phyloP scores from a whole-genome alignment of 2,113 vertebrate species.

The Globicephala melas region DNA sequence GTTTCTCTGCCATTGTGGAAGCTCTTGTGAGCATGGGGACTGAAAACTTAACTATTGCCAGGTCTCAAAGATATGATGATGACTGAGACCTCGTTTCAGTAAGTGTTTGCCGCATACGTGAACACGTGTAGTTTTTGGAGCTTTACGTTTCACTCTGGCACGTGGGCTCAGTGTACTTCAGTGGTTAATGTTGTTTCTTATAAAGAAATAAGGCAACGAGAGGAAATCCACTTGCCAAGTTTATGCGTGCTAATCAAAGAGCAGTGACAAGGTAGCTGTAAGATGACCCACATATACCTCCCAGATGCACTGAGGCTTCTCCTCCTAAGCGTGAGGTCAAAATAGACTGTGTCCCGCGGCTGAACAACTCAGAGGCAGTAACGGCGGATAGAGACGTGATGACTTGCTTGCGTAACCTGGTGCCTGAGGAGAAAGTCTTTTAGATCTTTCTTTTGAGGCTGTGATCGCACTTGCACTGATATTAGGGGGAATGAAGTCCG shows the following conservation, averaged over 20 bases:
- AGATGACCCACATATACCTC: neutral
- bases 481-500: neutral
- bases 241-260: neutral
- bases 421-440: neutral
- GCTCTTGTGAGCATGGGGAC: neutral
- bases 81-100: rapidly evolving
- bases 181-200: neutral
- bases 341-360: too few relatives aligned
- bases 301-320: neutral
- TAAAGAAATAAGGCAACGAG: neutral
- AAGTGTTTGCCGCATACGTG: neutral
- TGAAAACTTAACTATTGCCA: rapidly evolving
- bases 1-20: neutral
- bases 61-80: rapidly evolving
- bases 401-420: neutral
- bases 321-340: neutral
- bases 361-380: rapidly evolving
- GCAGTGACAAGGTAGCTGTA: neutral
- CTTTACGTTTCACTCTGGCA: neutral
- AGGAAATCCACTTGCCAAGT: neutral
- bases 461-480: neutral
- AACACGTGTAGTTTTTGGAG: too few relatives aligned
- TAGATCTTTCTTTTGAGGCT: neutral
- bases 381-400: neutral
- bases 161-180: neutral